These are phyloP conservation scores for Calliopum simillimum DNA, from an alignment of 2,888 invertebrate species.

Conservation along the genomic window DNA sequence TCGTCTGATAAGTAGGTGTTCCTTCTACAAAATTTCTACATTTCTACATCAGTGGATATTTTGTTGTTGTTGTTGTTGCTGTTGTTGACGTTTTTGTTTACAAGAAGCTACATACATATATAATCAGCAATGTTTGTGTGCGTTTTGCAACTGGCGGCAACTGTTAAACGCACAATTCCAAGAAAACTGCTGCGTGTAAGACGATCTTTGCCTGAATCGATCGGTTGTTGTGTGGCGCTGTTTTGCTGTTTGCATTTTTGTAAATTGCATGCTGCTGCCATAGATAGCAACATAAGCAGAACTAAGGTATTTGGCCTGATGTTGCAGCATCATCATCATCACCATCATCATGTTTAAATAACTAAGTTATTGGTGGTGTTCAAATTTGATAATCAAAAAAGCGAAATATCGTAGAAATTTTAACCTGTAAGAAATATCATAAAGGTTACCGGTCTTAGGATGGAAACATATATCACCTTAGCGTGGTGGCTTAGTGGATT, in stretches of 20 bases:
- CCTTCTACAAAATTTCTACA: constrained; percentile 28
- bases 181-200: constrained; percentile 32
- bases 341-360: not conserved
- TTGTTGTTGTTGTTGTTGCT: not conserved
- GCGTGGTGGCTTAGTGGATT: no score
- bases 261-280: constrained; percentile 34
- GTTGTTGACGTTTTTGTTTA: not conserved
- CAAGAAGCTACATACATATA: not conserved
- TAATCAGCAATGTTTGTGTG: constrained; percentile 11
- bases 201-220: constrained; percentile 21
- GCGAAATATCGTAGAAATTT: no score
- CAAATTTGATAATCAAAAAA: no score
- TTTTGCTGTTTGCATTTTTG: constrained; percentile 22
- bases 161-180: constrained; percentile 35
- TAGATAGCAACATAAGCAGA: not conserved
- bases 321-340: not conserved
- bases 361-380: no score
- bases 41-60: not conserved
- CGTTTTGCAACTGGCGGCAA: constrained; percentile 32
- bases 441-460: no score
- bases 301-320: constrained; percentile 7
- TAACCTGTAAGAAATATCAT: no score
- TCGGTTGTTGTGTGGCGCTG: constrained; percentile 9
- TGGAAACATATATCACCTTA: no score
- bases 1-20: constrained; percentile 25